These are phyloP conservation scores for Phylloscopus trochiloides DNA, from an alignment of 2,113 vertebrate species.

Conservation along the genomic window DNA sequence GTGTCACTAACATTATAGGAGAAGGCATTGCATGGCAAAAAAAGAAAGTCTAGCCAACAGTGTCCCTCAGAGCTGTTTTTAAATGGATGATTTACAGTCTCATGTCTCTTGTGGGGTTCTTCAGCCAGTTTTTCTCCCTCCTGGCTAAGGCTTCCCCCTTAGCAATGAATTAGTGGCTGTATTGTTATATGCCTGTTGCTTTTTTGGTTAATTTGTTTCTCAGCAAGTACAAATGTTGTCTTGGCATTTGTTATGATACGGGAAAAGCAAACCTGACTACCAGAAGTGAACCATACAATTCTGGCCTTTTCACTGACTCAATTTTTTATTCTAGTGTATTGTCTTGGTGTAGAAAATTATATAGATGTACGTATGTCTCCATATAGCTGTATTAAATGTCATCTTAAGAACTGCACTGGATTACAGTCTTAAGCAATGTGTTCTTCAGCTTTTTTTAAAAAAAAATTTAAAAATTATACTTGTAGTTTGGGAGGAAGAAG, in stretches of 20 bases:
- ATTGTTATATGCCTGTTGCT: background rate
- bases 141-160: background rate
- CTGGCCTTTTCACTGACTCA: background rate
- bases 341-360: background rate
- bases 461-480: background rate
- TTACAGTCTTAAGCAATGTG: background rate
- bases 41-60: background rate
- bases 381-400: background rate
- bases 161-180: background rate
- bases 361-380: rapidly evolving
- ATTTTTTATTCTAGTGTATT: background rate
- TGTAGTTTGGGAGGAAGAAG: background rate
- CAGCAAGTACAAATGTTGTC: background rate
- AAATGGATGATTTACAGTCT: background rate
- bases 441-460: background rate
- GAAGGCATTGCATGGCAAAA: background rate
- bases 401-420: background rate
- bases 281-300: background rate
- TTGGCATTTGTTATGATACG: background rate
- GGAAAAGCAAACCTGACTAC: background rate
- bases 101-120: background rate
- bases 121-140: background rate
- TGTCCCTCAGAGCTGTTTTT: background rate
- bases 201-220: background rate
- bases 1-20: background rate